Conservation (phyloP, 2,888 invertebrate species). For the Temnothorax unifasciatus region DNA sequence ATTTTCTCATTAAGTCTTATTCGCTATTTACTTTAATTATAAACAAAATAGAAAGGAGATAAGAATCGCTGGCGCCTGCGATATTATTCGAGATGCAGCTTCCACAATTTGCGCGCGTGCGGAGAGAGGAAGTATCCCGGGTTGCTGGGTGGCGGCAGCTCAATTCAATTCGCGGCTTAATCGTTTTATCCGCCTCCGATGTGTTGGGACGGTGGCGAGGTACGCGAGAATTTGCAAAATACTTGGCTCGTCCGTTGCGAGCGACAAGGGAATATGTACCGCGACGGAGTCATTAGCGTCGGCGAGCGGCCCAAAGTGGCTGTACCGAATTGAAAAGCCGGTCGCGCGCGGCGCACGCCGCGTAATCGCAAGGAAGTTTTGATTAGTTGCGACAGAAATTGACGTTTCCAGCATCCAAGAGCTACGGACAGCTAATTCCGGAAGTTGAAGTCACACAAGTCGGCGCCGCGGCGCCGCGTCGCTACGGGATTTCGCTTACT, state of each 20-base stretch:
- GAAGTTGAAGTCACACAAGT: slow-evolving; percentile 71
- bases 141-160: not conserved
- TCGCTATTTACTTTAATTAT: not conserved
- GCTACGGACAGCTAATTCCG: slow-evolving; percentile 74
- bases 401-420: slow-evolving; percentile 69
- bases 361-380: slow-evolving; percentile 78
- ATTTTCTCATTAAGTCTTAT: not conserved
- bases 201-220: slow-evolving; percentile 28
- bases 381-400: slow-evolving; percentile 80
- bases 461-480: slow-evolving; percentile 55
- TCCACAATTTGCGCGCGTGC: slow-evolving; percentile 41
- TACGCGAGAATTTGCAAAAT: slow-evolving; percentile 41
- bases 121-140: slow-evolving; percentile 18
- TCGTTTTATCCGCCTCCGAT: slow-evolving; percentile 51
- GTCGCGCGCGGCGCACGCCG: slow-evolving; percentile 48
- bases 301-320: slow-evolving; percentile 32
- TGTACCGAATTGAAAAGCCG: slow-evolving; percentile 61
- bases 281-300: slow-evolving; percentile 22
- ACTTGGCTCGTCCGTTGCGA: slow-evolving; percentile 23
- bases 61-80: slow-evolving; percentile 16
- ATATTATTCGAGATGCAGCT: slow-evolving; percentile 37
- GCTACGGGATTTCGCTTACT: slow-evolving; percentile 74
- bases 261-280: not conserved
- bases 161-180: slow-evolving; percentile 50
- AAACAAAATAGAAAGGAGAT: not conserved